Conservation (phyloP, 2,113 vertebrate genomes). For the Lepus europaeus region DNA sequence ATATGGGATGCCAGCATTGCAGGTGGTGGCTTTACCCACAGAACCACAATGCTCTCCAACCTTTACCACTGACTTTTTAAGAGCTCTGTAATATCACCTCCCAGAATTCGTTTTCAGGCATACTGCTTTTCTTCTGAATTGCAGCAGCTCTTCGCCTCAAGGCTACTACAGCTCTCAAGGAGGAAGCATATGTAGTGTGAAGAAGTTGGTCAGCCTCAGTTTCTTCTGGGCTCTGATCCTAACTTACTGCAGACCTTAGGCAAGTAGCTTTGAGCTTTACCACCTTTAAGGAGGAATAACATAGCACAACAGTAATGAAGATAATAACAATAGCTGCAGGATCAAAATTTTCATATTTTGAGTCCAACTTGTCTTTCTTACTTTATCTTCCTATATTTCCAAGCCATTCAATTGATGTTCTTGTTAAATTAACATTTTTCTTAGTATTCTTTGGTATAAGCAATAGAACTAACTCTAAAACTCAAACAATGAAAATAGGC, state of each 20-base stretch:
- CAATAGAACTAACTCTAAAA: conserved; percentile 29
- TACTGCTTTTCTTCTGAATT: too few species aligned
- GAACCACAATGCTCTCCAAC: too few species aligned
- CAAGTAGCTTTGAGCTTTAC: not conserved
- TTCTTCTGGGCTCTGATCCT: not conserved
- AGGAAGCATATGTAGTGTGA: not conserved
- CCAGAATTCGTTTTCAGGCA: not conserved
- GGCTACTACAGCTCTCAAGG: not conserved
- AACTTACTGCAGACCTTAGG: not conserved
- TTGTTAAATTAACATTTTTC: too few species aligned
- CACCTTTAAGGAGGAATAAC: not conserved
- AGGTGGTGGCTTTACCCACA: too few species aligned
- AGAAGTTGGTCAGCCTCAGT: not conserved
- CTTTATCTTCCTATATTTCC: too few species aligned
- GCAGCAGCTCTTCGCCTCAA: not conserved
- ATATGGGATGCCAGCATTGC: too few species aligned
- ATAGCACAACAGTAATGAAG: not conserved
- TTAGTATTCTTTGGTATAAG: not conserved
- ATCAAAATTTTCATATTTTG: too few species aligned
- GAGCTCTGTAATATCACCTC: not conserved
- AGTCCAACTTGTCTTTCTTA: too few species aligned
- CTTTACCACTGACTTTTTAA: not conserved
- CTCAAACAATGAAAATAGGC: not conserved
- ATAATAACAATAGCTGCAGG: too few species aligned
- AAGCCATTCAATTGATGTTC: too few species aligned